Conservation (phyloP, 1,140 invertebrate species). For the Ostrea edulis region DNA sequence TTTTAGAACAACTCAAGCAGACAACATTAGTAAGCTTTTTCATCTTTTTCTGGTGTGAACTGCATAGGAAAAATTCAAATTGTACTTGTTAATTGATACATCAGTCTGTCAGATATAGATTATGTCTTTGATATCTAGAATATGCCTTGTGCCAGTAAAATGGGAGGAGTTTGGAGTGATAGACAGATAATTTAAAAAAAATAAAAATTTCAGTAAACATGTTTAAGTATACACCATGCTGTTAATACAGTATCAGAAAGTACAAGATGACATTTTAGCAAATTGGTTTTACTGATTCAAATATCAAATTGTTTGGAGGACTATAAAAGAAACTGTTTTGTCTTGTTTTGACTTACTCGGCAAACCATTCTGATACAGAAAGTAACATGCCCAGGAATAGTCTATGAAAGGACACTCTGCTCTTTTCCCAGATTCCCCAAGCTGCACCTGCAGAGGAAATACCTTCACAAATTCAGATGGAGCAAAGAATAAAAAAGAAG, state of each 20-base stretch:
- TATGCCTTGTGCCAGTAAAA: background rate
- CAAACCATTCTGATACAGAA: background rate
- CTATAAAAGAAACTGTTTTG: background rate
- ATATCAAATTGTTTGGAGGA: background rate
- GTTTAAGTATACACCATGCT: background rate
- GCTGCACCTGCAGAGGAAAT: background rate
- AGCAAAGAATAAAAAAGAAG: slow-evolving; percentile 25
- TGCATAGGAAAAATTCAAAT: too few species aligned
- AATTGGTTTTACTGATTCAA: background rate
- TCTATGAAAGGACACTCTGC: background rate
- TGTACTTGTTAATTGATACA: too few species aligned
- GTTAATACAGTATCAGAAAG: background rate
- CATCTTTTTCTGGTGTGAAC: too few species aligned
- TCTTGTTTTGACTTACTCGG: background rate
- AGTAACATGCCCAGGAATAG: background rate
- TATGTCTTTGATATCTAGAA: background rate
- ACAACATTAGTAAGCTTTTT: too few species aligned
- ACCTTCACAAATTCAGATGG: slow-evolving; percentile 33
- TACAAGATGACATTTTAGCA: background rate
- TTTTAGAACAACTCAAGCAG: too few species aligned
- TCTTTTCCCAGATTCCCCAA: background rate
- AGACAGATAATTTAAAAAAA: background rate
- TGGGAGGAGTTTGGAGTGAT: slow-evolving; percentile 11
- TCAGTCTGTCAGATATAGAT: too few species aligned
- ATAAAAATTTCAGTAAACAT: background rate